Evolutionary conservation across 2,797 vertebrate genomes (phyloP), one percentile per base, ranked within the genome.

Genomic region (Acropternis orthonyx): DNA sequence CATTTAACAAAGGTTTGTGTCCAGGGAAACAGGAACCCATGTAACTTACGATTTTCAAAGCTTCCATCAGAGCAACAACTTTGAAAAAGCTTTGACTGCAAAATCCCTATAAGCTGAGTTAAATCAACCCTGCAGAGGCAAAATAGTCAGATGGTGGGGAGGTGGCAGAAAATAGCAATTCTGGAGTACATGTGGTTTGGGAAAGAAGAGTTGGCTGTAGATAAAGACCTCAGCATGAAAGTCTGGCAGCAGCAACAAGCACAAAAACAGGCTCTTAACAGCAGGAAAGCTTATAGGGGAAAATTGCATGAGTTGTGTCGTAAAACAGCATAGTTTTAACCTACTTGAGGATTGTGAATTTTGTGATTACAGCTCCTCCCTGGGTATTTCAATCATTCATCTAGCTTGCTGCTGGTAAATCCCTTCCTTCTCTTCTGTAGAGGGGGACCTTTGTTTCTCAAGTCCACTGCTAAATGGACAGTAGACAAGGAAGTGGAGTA

Each of bases 141-240:
- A 87, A 85, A 81, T 8, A 73, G 74, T 87, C 91, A 93, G 74
- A 91, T 89, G 89, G 89, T 66, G 59, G 43, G 91, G 81, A 93
- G 89, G 86, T 91, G 89, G 91, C 16, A 66, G 28, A 67, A 90
- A 15, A 87, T 59, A 48, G 62, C 21, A 66, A 41, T 85, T 92
- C 46, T 67, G 24, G 48, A 94, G 17, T 52, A 65, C 79, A 62
- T n/a, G 30, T 54, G 71, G 43, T 28, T 82, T 21, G 21, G 41
- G 51, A 69, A 85, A 86, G 52, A 83, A 66, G 61, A 84, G 49
- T 5, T 85, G 48, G 28, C 67, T 93, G n/a, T 30, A 59, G 80
- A 91, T 67, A 41, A 92, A 89, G 39, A 74, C 32, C 61, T 87
- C 71, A 48, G 77, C 30, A 52, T 44, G 20, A 28, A 72, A 78